Conservation (phyloP, 2,888 invertebrate genomes). For the Oscheius sp. region DNA sequence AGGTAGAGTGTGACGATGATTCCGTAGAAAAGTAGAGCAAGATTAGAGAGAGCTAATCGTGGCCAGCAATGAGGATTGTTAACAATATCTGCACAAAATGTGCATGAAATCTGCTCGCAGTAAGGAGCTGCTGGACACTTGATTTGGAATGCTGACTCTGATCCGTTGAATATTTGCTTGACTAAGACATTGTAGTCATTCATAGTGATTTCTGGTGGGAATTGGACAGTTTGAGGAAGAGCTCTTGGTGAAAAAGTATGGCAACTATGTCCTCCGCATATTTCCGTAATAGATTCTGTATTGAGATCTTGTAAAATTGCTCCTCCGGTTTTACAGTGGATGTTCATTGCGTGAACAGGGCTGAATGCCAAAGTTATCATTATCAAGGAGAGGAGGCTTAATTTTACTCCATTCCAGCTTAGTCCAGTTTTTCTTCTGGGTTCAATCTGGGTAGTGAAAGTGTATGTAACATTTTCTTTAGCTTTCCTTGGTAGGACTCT, state of each 20-base stretch:
- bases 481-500: neutral
- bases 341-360: neutral
- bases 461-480: neutral
- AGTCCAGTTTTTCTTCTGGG: neutral
- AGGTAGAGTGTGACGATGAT: neutral
- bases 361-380: neutral
- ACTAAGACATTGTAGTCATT: neutral
- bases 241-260: too few relatives aligned
- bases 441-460: neutral
- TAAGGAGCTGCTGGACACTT: neutral
- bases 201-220: neutral
- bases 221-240: neutral
- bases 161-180: neutral
- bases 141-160: neutral
- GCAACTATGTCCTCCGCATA: neutral
- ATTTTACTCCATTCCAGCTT: neutral
- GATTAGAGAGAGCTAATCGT: neutral
- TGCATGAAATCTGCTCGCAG: conserved; percentile 4
- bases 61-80: neutral
- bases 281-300: neutral
- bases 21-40: neutral
- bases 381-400: neutral
- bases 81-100: neutral
- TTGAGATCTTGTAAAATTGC: neutral
- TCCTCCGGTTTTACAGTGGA: neutral